Base-by-base conservation (phyloP, 1,140 invertebrate species). In the Helicoverpa armigera region DNA sequence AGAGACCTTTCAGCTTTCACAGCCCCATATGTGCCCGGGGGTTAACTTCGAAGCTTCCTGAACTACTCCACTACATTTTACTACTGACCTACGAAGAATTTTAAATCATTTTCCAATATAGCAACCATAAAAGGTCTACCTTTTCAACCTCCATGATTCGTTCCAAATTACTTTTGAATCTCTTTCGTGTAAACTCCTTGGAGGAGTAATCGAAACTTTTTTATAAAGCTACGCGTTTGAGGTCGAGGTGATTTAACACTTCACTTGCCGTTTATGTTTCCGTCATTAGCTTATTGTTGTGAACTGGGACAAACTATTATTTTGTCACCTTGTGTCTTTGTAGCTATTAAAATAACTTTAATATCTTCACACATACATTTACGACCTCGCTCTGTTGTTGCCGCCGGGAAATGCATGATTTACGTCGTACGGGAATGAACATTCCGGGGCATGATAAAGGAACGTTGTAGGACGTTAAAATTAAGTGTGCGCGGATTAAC, bases 331-430 rank as follows among this genome's bases (percentile, higher is more conserved):
- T 81, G 72, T 56, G 63, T 35, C 74, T 58, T 43, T 53, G 61
- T 54, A 53, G 51, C 53, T 72, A 77, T 70, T 72, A 81, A 72
- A 69, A 63, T 76, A 81, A 72, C 53, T 81, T 56, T 56, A 58
- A 80, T 74, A 70, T 81, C 48, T 35, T 76, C 69, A 56, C 74
- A 82, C 83, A 85, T 83, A 43, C 35, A 84, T 79, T 83, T 58
- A 61, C 76, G 80, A 82, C 83, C 83, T 86, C 83, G 83, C 67
- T 35, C 16, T 72, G 54, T 77, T 74, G 67, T 81, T 80, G 79
- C 81, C 61, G 81, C 70, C 80, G 60, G 43, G 51, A 23, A 73
- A 79, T 48, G 65, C 70, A 83, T 80, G 61, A 84, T 82, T 80
- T 72, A 84, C 63, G 76, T 70, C 50, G 51, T 43, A 72, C 56